phyloP scores from a whole-genome alignment of 2,113 vertebrate genomes.

The Callipepla californica region DNA sequence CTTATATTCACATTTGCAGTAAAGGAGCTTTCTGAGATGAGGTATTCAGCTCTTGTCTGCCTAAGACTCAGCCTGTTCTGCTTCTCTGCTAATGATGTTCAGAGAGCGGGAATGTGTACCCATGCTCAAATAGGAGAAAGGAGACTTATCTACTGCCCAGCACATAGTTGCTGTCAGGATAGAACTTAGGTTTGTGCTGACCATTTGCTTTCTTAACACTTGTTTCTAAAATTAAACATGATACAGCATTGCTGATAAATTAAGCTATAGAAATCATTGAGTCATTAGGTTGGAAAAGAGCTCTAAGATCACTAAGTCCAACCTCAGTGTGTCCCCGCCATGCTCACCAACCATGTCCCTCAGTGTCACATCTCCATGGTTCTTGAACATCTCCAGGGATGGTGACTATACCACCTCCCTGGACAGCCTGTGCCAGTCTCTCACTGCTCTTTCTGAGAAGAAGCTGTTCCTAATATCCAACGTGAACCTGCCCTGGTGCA shows the following conservation, averaged over 20 bases:
- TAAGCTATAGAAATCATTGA: not conserved
- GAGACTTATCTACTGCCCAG: not conserved
- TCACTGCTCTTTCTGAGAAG: no score
- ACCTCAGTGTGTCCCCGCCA: no score
- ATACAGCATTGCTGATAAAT: accelerated
- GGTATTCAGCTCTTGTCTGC: not conserved
- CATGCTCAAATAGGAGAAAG: accelerated
- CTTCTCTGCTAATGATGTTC: accelerated
- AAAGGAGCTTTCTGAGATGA: slow-evolving; percentile 1
- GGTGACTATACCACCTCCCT: no score
- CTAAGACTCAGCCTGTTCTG: not conserved
- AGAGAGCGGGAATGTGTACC: not conserved
- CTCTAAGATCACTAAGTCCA: no score
- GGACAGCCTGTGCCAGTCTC: no score
- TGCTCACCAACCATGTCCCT: no score
- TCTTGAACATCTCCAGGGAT: no score
- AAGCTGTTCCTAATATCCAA: no score
- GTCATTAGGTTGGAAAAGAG: no score
- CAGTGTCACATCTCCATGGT: no score
- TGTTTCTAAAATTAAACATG: accelerated
- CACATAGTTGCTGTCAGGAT: not conserved
- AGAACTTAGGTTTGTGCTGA: not conserved
- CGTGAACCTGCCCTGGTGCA: no score
- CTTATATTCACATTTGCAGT: not conserved
- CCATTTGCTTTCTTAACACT: not conserved